These are phyloP conservation scores for Dasyprocta punctata DNA, from an alignment of 2,113 vertebrate species.

Conservation along the genomic window DNA sequence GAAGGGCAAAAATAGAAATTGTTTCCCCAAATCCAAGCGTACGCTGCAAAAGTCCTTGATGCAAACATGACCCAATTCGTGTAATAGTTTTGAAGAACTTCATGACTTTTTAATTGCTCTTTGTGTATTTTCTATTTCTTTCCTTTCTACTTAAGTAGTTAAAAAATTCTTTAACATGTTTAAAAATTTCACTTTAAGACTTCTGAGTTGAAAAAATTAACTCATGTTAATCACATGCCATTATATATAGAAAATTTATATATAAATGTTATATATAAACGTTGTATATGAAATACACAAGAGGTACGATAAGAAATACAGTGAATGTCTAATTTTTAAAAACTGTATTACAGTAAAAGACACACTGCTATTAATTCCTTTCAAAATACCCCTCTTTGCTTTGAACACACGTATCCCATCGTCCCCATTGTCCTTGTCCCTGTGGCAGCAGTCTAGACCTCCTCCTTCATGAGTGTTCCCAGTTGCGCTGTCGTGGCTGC, in stretches of 20 bases:
- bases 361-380: neutral
- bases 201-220: neutral
- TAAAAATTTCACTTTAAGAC: no score
- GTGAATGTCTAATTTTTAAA: neutral
- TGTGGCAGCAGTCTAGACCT: neutral
- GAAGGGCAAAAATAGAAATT: conserved; percentile 47
- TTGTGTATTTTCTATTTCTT: neutral
- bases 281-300: no score
- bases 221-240: neutral
- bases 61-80: neutral
- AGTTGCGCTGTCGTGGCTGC: neutral
- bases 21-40: neutral
- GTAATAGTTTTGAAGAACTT: conserved; percentile 36
- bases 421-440: neutral
- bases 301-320: neutral
- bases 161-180: neutral
- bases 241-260: neutral
- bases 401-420: neutral
- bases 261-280: no score
- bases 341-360: neutral
- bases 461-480: neutral
- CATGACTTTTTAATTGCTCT: neutral
- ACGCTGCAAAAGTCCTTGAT: neutral
- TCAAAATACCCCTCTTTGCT: neutral
- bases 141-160: neutral